phyloP scores from a whole-genome alignment of 2,888 invertebrate genomes.

The Galeruca laticollis region DNA sequence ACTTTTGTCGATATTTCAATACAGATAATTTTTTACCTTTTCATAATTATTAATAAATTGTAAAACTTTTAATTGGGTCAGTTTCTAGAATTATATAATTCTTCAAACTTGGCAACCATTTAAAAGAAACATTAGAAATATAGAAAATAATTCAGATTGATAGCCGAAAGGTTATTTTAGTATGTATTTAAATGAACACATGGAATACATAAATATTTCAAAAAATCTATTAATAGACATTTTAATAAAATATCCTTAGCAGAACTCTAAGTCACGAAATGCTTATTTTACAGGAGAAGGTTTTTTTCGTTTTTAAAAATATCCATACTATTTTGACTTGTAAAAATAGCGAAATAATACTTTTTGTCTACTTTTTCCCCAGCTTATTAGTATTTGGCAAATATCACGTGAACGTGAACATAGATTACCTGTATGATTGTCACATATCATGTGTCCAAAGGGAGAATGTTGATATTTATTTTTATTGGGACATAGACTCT shows the following conservation, averaged over 20 bases:
- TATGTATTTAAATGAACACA: conserved; percentile 33
- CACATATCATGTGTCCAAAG: too few relatives aligned
- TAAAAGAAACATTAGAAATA: conserved; percentile 27
- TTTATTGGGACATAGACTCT: too few relatives aligned
- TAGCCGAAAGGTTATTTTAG: conserved; percentile 34
- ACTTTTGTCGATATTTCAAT: too few relatives aligned
- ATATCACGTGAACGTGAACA: too few relatives aligned
- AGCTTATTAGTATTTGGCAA: too few relatives aligned
- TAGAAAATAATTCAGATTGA: conserved; percentile 22
- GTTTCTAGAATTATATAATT: conserved; percentile 29
- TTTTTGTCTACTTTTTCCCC: too few relatives aligned
- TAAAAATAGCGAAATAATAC: too few relatives aligned
- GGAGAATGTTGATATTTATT: too few relatives aligned
- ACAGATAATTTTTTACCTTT: neutral
- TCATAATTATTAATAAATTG: neutral
- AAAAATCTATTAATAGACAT: conserved; percentile 19
- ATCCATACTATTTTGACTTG: too few relatives aligned
- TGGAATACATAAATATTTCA: conserved; percentile 28
- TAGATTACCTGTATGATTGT: too few relatives aligned
- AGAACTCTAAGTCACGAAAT: neutral
- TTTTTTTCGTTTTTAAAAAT: too few relatives aligned
- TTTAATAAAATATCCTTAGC: conserved; percentile 12
- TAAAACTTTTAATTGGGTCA: conserved; percentile 18
- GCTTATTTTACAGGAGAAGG: too few relatives aligned
- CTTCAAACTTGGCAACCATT: conserved; percentile 31